phyloP scores from a whole-genome alignment of 2,797 vertebrate genomes.

The Danio choprae region DNA sequence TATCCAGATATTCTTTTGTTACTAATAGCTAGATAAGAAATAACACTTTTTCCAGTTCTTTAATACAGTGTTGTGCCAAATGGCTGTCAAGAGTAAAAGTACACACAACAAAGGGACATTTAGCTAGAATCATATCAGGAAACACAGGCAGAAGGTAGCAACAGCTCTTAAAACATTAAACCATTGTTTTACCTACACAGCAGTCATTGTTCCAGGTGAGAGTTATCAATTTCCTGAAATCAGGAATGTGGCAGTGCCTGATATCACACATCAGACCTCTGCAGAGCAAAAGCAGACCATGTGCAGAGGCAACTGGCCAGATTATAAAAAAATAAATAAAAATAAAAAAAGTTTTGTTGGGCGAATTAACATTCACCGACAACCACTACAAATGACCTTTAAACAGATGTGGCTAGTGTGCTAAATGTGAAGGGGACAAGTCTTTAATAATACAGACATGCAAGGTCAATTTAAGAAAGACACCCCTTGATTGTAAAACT shows the following conservation, averaged over 20 bases:
- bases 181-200: slow-evolving; percentile 41
- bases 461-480: slow-evolving; percentile 20
- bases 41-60: not conserved
- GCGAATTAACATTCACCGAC: slow-evolving; percentile 12
- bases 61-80: not conserved
- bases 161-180: slow-evolving; percentile 41
- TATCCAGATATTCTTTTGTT: not conserved
- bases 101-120: not conserved
- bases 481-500: slow-evolving; percentile 12
- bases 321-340: not conserved
- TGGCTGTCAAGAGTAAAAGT: not conserved
- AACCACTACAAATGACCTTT: slow-evolving; percentile 32
- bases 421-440: not conserved
- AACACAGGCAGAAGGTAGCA: not conserved
- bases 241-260: slow-evolving; percentile 26
- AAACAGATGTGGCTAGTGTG: not conserved
- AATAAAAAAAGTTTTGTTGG: slow-evolving; percentile 22
- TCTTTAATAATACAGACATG: slow-evolving; percentile 19
- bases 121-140: slow-evolving; percentile 8
- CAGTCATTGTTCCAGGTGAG: slow-evolving; percentile 52
- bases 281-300: not conserved
- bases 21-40: not conserved
- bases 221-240: slow-evolving; percentile 53
- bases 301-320: not conserved
- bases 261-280: not conserved